Conservation (phyloP, 2,888 invertebrate genomes). For the Diarsia rubi region DNA sequence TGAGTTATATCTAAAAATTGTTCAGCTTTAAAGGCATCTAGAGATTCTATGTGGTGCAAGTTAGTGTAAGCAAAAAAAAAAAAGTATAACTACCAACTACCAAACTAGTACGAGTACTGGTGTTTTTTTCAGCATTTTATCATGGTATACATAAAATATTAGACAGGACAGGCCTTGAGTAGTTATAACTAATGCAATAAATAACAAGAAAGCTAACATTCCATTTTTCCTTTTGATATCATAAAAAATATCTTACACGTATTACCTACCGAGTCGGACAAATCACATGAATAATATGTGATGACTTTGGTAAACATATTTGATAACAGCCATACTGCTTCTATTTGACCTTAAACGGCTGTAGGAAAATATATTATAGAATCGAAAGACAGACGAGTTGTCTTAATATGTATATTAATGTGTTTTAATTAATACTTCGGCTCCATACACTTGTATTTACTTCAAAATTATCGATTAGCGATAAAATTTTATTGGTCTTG, state of each 20-base stretch:
- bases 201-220: slow-evolving; percentile 23
- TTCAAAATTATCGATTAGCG: slow-evolving; percentile 40
- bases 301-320: slow-evolving; percentile 44
- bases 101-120: not conserved
- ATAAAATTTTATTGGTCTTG: slow-evolving; percentile 29
- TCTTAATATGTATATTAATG: slow-evolving; percentile 62
- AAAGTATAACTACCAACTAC: not conserved
- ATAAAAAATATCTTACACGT: slow-evolving; percentile 14
- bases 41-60: not conserved
- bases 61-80: not conserved
- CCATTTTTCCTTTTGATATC: slow-evolving; percentile 7
- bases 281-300: slow-evolving; percentile 39
- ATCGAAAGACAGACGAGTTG: slow-evolving; percentile 22
- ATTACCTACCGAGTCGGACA: slow-evolving; percentile 6
- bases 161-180: not conserved
- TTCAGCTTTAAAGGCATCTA: not conserved
- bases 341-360: slow-evolving; percentile 49
- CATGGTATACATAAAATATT: not conserved
- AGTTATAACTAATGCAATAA: slow-evolving; percentile 29
- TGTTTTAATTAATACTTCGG: slow-evolving; percentile 60
- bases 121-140: not conserved
- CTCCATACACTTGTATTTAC: slow-evolving; percentile 19
- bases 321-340: slow-evolving; percentile 41
- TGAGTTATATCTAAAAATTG: not conserved
- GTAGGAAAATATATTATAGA: slow-evolving; percentile 25